A percentile compares a stretch with the other conserved stretches of the same genome.
Evolutionary conservation across 2,888 invertebrate genomes (phyloP).

Genomic region (Myopa testacea): DNA sequence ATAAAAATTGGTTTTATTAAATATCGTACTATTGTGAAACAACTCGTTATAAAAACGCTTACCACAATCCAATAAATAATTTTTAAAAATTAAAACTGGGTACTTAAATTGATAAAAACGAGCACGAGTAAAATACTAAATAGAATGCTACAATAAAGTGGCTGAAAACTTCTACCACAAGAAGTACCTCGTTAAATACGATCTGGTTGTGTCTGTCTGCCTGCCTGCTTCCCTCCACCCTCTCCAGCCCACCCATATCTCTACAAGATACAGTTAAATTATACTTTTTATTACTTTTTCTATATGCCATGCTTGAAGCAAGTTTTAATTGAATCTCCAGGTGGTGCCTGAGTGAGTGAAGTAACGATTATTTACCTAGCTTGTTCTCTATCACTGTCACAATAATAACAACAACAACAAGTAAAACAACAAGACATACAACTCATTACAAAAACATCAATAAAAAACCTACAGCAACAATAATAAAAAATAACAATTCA

Average conservation of each 20-base stretch:
- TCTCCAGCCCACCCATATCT: not conserved
- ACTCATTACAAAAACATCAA: not conserved
- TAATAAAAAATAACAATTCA: slow-evolving; percentile 1
- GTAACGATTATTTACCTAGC: not conserved
- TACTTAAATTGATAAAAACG: too few relatives aligned
- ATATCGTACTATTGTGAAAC: too few relatives aligned
- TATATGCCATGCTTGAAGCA: not conserved
- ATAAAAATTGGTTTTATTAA: too few relatives aligned
- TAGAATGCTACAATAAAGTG: too few relatives aligned
- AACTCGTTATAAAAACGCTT: too few relatives aligned
- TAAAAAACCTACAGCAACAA: not conserved
- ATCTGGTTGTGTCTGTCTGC: too few relatives aligned
- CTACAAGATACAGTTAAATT: not conserved
- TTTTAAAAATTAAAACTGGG: too few relatives aligned
- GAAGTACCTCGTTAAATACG: too few relatives aligned
- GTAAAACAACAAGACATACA: not conserved
- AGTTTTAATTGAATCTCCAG: slow-evolving; percentile 12
- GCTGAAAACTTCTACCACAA: too few relatives aligned
- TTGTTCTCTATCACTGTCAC: not conserved
- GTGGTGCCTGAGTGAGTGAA: not conserved
- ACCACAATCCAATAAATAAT: too few relatives aligned
- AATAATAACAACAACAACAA: not conserved
- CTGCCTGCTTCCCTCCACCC: not conserved
- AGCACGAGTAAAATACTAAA: too few relatives aligned
- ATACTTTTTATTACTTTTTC: not conserved